Evolutionary conservation across 2,113 vertebrate genomes (phyloP), one percentile per base, ranked within the genome.

Genomic region (Stegastes partitus): DNA sequence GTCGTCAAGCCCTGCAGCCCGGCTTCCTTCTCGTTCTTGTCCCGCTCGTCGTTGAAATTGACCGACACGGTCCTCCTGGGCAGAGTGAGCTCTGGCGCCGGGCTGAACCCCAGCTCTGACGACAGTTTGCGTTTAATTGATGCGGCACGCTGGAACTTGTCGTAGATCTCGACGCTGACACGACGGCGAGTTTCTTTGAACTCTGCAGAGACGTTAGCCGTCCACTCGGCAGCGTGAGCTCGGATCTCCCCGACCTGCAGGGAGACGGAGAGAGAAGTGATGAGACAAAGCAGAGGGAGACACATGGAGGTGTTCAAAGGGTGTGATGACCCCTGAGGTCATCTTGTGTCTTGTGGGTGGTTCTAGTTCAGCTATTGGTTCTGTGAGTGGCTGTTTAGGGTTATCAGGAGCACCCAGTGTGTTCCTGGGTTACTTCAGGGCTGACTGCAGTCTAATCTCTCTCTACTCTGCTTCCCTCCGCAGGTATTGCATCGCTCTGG

Each of bases 41-140:
- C 90, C 51, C 77, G 77, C 3, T 93, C 93, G 2, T 93, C 89
- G 14, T 15, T 89, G 70, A 95, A 96, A 74, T 96, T 98, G 77
- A 97, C 96, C 0, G 96, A 97, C 82, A 95, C 91, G 23, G 94
- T 95, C 88, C 96, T 95, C 91, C 94, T 95, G 57, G 97, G 96
- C 0, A 96, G 95, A 1, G 95, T 96, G 90, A 97, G 93, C 80
- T 99, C 97, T 66, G 89, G 94, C 71, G 79, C 34, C 0, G 90
- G 95, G 82, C 90, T 97, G 42, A 97, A 95, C 0, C 96, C 96
- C 0, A 99, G 94, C 28, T 99, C 98, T 1, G 96, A 95, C 0
- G 98, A 99, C 31, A 99, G 95, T 87, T 98, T 99, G 83, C 97
- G 95, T 84, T 99, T 99, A 59, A 99, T 96, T 11, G 98, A 99